Conservation (phyloP, 2,797 vertebrate species). For the Pipistrellus pygmaeus region DNA sequence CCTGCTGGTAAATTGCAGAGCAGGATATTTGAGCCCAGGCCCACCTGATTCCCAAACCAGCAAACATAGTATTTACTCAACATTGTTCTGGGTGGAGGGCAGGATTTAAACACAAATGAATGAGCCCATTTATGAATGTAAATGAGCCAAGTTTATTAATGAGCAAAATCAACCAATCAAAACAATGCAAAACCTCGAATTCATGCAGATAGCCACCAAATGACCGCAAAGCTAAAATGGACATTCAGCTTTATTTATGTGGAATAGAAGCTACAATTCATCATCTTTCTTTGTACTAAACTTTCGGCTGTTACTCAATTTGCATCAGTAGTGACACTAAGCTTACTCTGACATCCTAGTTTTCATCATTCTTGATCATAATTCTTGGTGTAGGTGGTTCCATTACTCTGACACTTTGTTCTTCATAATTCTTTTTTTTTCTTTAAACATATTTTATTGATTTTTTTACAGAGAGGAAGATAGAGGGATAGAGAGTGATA, state of each 20-base stretch:
- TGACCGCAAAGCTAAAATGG: not conserved
- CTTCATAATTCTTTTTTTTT: not conserved
- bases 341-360: slow-evolving; percentile 20
- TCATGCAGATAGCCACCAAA: not conserved
- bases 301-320: not conserved
- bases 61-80: not conserved
- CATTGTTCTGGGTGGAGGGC: rapidly evolving
- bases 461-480: too few species aligned
- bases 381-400: not conserved
- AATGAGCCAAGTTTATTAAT: slow-evolving; percentile 33
- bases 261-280: not conserved
- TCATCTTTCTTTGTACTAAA: not conserved
- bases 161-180: not conserved
- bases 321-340: not conserved
- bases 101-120: slow-evolving; percentile 5
- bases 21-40: not conserved
- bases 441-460: too few species aligned
- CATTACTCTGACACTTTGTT: not conserved
- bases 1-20: not conserved
- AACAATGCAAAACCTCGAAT: not conserved
- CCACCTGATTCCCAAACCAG: not conserved
- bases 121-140: not conserved
- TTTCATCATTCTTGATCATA: slow-evolving; percentile 4
- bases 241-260: not conserved
- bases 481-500: too few species aligned